Conservation (phyloP, 2,888 invertebrate species). For the Chaetoderma sp. region DNA sequence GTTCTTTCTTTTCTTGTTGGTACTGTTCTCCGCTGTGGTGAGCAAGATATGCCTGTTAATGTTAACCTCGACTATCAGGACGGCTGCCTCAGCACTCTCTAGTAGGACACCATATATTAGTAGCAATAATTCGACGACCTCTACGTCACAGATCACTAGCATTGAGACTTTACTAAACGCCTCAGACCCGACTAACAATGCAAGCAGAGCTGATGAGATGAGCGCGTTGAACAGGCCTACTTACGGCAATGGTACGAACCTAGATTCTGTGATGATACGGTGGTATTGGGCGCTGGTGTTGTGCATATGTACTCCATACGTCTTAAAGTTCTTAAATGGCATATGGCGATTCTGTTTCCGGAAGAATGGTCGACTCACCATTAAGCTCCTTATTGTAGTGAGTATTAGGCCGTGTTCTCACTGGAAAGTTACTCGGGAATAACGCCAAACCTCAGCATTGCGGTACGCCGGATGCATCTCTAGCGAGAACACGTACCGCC, state of each 20-base stretch:
- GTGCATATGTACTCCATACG: constrained; percentile 66
- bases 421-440: too few relatives aligned
- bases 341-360: constrained; percentile 69
- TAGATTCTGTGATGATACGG: constrained; percentile 23
- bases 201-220: neutral
- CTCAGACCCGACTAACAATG: neutral
- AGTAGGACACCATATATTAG: constrained; percentile 19
- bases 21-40: constrained; percentile 85
- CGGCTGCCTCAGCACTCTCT: constrained; percentile 50
- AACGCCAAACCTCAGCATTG: too few relatives aligned
- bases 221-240: neutral
- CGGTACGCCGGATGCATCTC: too few relatives aligned
- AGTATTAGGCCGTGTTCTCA: too few relatives aligned
- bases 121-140: neutral
- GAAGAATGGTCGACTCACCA: too few relatives aligned
- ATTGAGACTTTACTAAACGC: neutral
- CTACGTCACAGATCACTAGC: neutral
- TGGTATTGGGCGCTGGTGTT: constrained; percentile 70
- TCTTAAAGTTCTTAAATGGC: constrained; percentile 66
- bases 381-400: too few relatives aligned
- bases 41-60: constrained; percentile 83
- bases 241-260: too few relatives aligned
- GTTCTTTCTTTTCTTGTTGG: constrained; percentile 85
- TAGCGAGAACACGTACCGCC: too few relatives aligned
- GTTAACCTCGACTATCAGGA: constrained; percentile 54